Conservation (phyloP, 1,140 invertebrate genomes). For the Heliconius hermathena region DNA sequence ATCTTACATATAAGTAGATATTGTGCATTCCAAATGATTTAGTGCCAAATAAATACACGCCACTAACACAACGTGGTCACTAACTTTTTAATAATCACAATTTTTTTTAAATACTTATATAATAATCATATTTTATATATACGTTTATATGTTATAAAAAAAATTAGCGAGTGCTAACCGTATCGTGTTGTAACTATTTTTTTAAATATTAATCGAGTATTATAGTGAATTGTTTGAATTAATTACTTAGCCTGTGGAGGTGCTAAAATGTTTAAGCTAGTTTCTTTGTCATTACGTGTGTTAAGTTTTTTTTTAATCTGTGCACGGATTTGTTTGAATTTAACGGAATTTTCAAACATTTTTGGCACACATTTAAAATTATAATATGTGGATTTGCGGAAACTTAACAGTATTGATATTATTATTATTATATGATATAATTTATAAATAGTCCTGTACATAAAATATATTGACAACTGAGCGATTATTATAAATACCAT, state of each 20-base stretch:
- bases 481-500: conserved; percentile 79
- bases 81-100: conserved; percentile 70
- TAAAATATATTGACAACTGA: conserved; percentile 80
- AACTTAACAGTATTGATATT: conserved; percentile 72
- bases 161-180: conserved; percentile 58
- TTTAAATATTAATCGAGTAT: conserved; percentile 46
- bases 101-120: conserved; percentile 50
- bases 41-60: conserved; percentile 69
- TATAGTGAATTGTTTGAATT: conserved; percentile 59
- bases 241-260: conserved; percentile 68
- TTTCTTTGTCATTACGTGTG: conserved; percentile 47
- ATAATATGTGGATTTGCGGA: conserved; percentile 60
- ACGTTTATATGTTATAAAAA: conserved; percentile 50
- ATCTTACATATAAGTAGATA: conserved; percentile 67
- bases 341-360: conserved; percentile 21
- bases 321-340: background rate
- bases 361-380: conserved; percentile 33
- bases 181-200: conserved; percentile 61
- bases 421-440: conserved; percentile 56
- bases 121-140: conserved; percentile 55
- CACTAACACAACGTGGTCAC: conserved; percentile 44
- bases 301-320: conserved; percentile 1
- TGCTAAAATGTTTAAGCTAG: conserved; percentile 70
- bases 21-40: conserved; percentile 76
- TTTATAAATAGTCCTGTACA: conserved; percentile 59